phyloP scores from a whole-genome alignment of 2,888 invertebrate genomes.

The Meiosimyza decipiens region DNA sequence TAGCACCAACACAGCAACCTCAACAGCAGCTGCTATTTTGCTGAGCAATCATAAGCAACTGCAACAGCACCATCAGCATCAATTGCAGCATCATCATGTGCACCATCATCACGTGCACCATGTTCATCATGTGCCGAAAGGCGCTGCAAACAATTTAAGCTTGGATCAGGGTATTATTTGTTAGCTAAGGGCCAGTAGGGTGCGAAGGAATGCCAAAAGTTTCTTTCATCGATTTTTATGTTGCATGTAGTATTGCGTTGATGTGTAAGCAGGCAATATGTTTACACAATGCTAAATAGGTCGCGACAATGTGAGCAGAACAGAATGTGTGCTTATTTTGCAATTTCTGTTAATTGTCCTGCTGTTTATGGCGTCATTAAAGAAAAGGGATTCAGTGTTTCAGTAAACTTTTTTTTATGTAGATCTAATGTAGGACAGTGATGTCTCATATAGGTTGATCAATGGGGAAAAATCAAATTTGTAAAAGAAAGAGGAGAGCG shows the following conservation, averaged over 20 bases:
- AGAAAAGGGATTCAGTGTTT: too few species aligned
- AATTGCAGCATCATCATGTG: conserved; percentile 41
- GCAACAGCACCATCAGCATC: conserved; percentile 32
- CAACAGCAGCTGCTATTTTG: conserved; percentile 37
- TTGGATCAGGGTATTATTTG: conserved; percentile 67
- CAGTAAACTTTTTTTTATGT: too few species aligned
- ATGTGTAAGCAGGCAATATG: conserved; percentile 33
- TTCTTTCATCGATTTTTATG: conserved; percentile 66
- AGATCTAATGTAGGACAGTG: too few species aligned
- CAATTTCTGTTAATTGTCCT: not conserved
- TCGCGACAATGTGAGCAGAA: not conserved
- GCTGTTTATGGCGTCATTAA: not conserved
- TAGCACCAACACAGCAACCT: conserved; percentile 38
- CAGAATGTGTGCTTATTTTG: not conserved
- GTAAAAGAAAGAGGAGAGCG: too few species aligned
- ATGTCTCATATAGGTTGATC: too few species aligned
- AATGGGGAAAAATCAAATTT: too few species aligned
- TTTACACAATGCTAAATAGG: not conserved
- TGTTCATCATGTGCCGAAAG: conserved; percentile 57
- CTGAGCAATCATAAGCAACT: conserved; percentile 36
- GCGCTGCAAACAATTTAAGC: conserved; percentile 62
- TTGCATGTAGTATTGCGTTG: conserved; percentile 61
- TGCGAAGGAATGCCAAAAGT: conserved; percentile 66
- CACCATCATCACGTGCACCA: conserved; percentile 53
- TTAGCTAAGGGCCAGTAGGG: conserved; percentile 67